These are phyloP conservation scores for Neocrepidodera transversa DNA, from an alignment of 2,888 invertebrate species.

Conservation along the genomic window DNA sequence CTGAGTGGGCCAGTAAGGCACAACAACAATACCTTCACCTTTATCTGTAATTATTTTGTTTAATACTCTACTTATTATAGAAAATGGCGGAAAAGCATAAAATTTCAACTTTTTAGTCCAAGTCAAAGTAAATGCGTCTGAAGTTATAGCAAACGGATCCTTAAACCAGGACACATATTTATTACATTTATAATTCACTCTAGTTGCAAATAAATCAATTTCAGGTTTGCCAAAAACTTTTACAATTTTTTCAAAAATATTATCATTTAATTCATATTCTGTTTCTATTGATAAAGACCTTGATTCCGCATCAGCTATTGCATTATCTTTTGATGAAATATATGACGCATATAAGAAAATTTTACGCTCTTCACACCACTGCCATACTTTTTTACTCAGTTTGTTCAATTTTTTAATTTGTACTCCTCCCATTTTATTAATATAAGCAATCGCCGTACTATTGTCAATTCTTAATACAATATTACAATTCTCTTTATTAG, in stretches of 20 bases:
- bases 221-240: constrained; percentile 10
- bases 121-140: constrained; percentile 46
- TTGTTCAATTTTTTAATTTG: constrained; percentile 37
- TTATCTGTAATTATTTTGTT: constrained; percentile 46
- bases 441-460: too few relatives aligned
- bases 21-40: constrained; percentile 45
- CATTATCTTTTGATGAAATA: constrained; percentile 37
- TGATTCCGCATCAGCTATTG: constrained; percentile 42
- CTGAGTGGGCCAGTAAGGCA: constrained; percentile 46
- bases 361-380: constrained; percentile 41
- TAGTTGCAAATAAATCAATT: constrained; percentile 29
- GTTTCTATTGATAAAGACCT: constrained; percentile 31
- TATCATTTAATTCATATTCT: constrained; percentile 27
- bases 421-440: too few relatives aligned
- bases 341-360: constrained; percentile 40
- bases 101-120: constrained; percentile 32
- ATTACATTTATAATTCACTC: constrained; percentile 18
- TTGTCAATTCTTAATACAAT: too few relatives aligned
- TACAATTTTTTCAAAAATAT: background rate
- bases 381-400: constrained; percentile 42
- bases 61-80: constrained; percentile 40
- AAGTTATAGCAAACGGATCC: constrained; percentile 38
- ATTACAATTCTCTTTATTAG: too few relatives aligned
- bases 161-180: constrained; percentile 41
- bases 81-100: constrained; percentile 50